Evolutionary conservation across 2,113 vertebrate genomes (phyloP).

Genomic region (Monarcha castaneiventris): DNA sequence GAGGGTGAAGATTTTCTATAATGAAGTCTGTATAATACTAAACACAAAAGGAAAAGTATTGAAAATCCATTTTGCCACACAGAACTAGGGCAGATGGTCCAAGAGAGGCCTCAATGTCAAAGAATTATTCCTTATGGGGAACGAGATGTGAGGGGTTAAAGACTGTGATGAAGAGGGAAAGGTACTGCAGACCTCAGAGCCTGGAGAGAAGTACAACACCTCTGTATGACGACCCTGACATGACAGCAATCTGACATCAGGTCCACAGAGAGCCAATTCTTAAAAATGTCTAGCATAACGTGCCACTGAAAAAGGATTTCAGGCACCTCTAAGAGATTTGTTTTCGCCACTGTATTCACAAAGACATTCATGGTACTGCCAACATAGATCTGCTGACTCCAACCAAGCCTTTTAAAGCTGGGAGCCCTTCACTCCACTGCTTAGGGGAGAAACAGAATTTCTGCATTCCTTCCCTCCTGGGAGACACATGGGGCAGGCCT

Average conservation of each 20-base stretch:
- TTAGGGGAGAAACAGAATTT: background rate
- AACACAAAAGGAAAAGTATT: background rate
- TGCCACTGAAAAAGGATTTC: background rate
- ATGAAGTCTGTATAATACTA: background rate
- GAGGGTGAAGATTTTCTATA: background rate
- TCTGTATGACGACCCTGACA: background rate
- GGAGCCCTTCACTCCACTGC: background rate
- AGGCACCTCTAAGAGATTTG: background rate
- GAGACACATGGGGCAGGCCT: background rate
- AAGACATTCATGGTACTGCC: background rate
- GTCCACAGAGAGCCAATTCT: background rate
- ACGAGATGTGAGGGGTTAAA: background rate
- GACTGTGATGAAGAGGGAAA: background rate
- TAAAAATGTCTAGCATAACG: background rate
- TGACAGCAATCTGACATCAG: background rate
- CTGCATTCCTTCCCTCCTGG: background rate
- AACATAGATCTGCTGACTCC: background rate
- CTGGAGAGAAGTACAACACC: background rate
- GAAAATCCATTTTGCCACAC: background rate
- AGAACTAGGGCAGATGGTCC: background rate
- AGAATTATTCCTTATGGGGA: background rate
- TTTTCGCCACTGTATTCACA: background rate
- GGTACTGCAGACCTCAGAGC: background rate
- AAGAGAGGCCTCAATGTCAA: background rate
- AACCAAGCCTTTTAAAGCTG: background rate